Conservation (phyloP, 2,113 vertebrate species). For the Cavia aperea region DNA sequence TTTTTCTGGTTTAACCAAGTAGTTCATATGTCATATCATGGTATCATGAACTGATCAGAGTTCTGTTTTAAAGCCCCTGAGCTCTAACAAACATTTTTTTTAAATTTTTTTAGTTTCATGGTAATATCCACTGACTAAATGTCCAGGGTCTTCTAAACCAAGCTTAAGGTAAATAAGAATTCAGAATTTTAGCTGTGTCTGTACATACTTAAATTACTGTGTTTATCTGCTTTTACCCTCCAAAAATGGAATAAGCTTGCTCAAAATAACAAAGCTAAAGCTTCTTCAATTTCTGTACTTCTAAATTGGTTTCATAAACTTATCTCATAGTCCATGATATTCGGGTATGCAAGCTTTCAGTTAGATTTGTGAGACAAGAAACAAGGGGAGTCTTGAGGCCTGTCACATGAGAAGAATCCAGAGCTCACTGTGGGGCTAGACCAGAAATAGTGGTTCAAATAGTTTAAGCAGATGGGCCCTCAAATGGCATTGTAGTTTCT, state of each 20-base stretch:
- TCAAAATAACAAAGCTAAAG: not conserved
- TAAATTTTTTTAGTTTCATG: not conserved
- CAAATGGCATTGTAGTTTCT: not conserved
- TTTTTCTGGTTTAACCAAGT: not conserved
- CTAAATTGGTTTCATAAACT: not conserved
- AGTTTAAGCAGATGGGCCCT: no score
- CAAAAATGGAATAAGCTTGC: not conserved
- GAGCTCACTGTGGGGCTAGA: fast-evolving
- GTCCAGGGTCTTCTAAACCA: no score
- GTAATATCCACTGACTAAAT: not conserved
- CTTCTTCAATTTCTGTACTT: not conserved
- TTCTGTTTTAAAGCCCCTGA: no score
- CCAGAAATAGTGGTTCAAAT: not conserved
- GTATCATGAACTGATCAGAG: not conserved
- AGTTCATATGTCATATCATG: not conserved
- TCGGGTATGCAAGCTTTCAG: not conserved
- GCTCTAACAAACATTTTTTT: not conserved
- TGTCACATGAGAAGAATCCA: fast-evolving
- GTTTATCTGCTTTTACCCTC: not conserved
- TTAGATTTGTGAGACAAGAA: not conserved
- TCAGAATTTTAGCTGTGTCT: not conserved
- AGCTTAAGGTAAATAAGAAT: not conserved
- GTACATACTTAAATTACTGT: not conserved
- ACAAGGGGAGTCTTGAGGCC: not conserved
- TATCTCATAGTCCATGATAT: not conserved